Base-by-base conservation (phyloP, 92 coral and sea anemone genomes). In the Phenganax marumi region DNA sequence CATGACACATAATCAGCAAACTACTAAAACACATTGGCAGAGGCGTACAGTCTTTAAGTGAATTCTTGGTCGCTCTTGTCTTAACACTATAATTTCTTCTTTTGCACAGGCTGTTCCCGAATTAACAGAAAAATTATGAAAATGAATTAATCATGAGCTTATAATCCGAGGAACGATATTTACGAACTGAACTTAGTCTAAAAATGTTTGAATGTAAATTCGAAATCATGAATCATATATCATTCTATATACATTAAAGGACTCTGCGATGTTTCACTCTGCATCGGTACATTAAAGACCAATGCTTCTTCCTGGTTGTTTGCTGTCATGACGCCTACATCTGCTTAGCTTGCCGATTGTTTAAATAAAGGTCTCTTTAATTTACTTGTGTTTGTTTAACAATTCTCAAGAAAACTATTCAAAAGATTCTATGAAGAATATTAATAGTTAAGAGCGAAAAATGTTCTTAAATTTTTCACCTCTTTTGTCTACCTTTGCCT, bases 31-130 rank as follows among this genome's bases (percentile, higher is more conserved):
- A n/a, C n/a, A n/a, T n/a, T n/a, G n/a, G n/a, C n/a, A n/a, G n/a
- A n/a, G n/a, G n/a, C n/a, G n/a, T n/a, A n/a, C n/a, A n/a, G n/a
- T n/a, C n/a, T n/a, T n/a, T n/a, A n/a, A n/a, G n/a, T n/a, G n/a
- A n/a, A n/a, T 70, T 2, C 47, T 8, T 70, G 53, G 1, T 50
- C 39, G 11, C 51, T 25, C 13, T 9, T 70, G 75, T 9, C 14
- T 18, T 46, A 9, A 21, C 48, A 48, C 5, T 49, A 10, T 72
- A 21, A 12, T 19, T 7, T 22, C 46, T 54, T 54, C 50, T 54
- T 43, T 81, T 84, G 10, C 86, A 33, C 43, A 95, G 98, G 98
- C 96, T 60, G 89, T 95, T 18, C 98, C 98, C 19, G 98, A 95
- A 73, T 70, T 95, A 84, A 95, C 98, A 16, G 95, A 89, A 54